phyloP scores from a whole-genome alignment of 1,140 invertebrate genomes.

The Caenorhabditis remanei region DNA sequence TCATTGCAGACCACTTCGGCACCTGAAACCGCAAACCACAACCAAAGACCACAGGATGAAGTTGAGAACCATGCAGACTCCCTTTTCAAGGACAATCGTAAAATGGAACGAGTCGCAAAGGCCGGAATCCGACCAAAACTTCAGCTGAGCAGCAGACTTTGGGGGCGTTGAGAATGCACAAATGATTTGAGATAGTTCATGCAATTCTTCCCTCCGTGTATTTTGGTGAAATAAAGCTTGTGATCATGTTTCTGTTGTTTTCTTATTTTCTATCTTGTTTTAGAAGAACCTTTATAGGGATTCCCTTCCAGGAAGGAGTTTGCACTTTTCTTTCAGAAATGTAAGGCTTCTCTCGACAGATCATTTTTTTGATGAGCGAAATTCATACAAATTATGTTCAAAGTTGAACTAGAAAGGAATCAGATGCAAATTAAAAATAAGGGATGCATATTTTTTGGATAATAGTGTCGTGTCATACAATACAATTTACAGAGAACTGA shows the following conservation, averaged over 20 bases:
- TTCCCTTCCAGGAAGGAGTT: not conserved
- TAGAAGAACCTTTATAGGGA: not conserved
- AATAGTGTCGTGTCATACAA: too few species aligned
- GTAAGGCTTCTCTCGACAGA: too few species aligned
- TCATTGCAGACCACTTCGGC: conserved; percentile 3
- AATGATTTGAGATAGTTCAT: not conserved
- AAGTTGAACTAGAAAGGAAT: too few species aligned
- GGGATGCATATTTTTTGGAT: too few species aligned
- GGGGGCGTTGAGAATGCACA: conserved; percentile 28
- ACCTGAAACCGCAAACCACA: not conserved
- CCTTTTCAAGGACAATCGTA: conserved; percentile 19
- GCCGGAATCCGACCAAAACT: conserved; percentile 37
- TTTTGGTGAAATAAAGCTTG: conserved; percentile 51
- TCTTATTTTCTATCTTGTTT: not conserved
- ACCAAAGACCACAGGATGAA: not conserved
- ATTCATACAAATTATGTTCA: too few species aligned
- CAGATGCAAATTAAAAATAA: too few species aligned
- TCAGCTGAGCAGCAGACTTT: conserved; percentile 37
- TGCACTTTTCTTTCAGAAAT: not conserved
- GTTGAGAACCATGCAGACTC: not conserved
- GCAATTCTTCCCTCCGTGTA: not conserved
- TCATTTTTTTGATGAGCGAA: too few species aligned
- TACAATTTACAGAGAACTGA: too few species aligned
- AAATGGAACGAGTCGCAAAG: conserved; percentile 36
- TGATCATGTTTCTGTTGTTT: conserved; percentile 27